phyloP scores from a whole-genome alignment of 2,797 vertebrate species.

The Acrossocheilus wenchowensis region DNA sequence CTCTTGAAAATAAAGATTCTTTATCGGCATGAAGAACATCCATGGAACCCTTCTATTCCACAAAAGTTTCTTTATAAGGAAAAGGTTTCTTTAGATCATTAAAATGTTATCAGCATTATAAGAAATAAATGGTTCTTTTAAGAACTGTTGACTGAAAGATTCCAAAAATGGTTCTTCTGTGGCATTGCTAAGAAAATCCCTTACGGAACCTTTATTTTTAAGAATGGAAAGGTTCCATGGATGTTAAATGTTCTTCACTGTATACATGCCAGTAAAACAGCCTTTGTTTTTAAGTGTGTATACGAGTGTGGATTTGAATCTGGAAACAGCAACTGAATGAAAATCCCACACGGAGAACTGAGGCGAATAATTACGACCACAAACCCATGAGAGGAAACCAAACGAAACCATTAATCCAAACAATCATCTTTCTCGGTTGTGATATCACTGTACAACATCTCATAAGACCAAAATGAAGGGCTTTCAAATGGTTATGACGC shows the following conservation, averaged over 20 bases:
- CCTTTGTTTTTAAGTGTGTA: neutral
- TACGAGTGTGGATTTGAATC: conserved; percentile 5
- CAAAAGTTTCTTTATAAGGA: too few relatives aligned
- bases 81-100: too few relatives aligned
- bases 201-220: neutral
- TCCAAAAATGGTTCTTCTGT: too few relatives aligned
- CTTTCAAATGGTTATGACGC: conserved; percentile 6
- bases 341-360: conserved; percentile 32
- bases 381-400: conserved; percentile 42
- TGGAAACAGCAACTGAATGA: neutral
- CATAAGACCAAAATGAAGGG: conserved; percentile 7
- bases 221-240: neutral
- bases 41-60: too few relatives aligned
- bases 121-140: too few relatives aligned
- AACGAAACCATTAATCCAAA: conserved; percentile 39
- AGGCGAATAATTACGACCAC: conserved; percentile 42
- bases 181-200: too few relatives aligned
- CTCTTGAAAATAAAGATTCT: too few relatives aligned
- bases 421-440: conserved; percentile 32
- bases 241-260: neutral
- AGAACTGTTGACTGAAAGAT: too few relatives aligned
- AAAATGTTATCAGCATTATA: too few relatives aligned
- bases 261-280: neutral
- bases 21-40: too few relatives aligned
- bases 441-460: conserved; percentile 15